These are phyloP conservation scores for Synodontis membranacea DNA, from an alignment of 2,113 vertebrate genomes.

Conservation along the genomic window DNA sequence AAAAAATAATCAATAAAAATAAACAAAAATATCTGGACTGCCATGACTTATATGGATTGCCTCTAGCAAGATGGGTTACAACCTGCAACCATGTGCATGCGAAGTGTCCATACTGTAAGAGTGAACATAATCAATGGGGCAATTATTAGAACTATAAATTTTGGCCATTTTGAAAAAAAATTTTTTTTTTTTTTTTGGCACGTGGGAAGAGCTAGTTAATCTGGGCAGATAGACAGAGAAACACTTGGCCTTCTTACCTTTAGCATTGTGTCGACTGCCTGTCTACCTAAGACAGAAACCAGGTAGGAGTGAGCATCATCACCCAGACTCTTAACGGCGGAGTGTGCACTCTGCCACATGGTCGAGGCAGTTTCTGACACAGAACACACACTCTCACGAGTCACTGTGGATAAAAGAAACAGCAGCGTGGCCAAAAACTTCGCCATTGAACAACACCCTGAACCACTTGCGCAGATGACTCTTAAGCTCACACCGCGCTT, in stretches of 20 bases:
- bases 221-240: neutral
- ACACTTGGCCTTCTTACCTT: neutral
- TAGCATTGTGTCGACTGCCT: neutral
- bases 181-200: too few species aligned
- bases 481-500: too few species aligned
- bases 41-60: neutral
- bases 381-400: neutral
- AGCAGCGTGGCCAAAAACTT: neutral
- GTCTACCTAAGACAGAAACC: conserved; percentile 14
- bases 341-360: neutral
- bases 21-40: neutral
- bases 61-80: neutral
- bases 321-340: neutral
- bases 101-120: neutral
- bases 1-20: too few species aligned
- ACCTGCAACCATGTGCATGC: neutral
- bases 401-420: neutral
- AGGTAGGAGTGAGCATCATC: conserved; percentile 24
- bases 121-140: neutral
- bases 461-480: neutral
- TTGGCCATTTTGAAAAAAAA: too few species aligned
- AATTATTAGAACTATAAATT: neutral
- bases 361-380: neutral
- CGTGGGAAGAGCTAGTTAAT: neutral
- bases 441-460: neutral